Percentiles rank a stretch among this genome's conserved stretches.
Conservation (phyloP, 2,797 vertebrate species). For the Perdix hodgsoniae region DNA sequence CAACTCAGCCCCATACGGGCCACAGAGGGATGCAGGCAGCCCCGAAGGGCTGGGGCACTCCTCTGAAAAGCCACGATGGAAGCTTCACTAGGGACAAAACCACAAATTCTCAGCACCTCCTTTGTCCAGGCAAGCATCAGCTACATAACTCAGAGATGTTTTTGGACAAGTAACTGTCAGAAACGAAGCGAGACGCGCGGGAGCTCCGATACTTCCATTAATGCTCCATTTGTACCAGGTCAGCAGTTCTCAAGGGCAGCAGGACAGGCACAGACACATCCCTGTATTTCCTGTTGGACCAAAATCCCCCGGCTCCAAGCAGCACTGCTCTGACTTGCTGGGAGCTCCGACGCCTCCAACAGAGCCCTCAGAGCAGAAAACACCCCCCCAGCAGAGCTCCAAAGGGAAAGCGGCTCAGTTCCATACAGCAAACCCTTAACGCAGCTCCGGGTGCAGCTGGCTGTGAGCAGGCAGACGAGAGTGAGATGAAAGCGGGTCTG, state of each 20-base stretch:
- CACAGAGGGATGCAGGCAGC: neutral
- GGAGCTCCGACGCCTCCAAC: slow-evolving; percentile 24
- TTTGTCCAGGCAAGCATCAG: slow-evolving; percentile 10
- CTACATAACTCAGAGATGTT: slow-evolving; percentile 17
- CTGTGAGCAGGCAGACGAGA: too few species aligned
- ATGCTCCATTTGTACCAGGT: neutral
- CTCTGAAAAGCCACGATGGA: neutral
- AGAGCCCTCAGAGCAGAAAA: neutral
- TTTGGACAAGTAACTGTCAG: neutral
- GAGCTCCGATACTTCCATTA: slow-evolving; percentile 46
- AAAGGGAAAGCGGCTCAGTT: neutral
- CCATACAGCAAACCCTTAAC: neutral
- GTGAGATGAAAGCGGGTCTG: neutral
- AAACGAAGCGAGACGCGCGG: neutral
- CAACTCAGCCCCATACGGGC: neutral
- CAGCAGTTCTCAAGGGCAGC: slow-evolving; percentile 57
- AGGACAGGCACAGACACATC: neutral
- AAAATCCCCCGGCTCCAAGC: neutral
- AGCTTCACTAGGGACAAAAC: neutral
- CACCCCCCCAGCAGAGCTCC: neutral
- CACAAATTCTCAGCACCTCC: slow-evolving; percentile 13
- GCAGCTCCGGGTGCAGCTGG: neutral
- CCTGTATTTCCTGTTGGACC: neutral
- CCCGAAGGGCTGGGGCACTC: fast-evolving
- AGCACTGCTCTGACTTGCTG: neutral